phyloP scores from a whole-genome alignment of 37 sponge, comb jelly and placozoan species.

The Hexactinellida sp. region DNA sequence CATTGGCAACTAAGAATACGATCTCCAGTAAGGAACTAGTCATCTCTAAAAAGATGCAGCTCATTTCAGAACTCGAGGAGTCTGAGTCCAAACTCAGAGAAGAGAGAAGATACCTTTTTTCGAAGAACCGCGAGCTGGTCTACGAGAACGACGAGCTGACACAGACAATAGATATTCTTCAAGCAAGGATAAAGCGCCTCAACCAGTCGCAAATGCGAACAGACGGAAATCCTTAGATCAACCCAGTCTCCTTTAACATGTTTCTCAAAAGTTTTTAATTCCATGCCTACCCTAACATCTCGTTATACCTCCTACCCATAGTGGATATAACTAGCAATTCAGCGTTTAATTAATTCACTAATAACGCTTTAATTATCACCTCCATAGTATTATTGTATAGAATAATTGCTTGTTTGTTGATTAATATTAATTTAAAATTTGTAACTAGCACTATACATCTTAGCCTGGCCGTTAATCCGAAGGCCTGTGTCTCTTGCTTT shows the following conservation, averaged over 20 bases:
- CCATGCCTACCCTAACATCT: background rate
- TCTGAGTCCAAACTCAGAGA: conserved; percentile 13
- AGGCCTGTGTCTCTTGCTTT: too few species aligned
- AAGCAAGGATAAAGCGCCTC: background rate
- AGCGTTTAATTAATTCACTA: background rate
- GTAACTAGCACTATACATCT: too few species aligned
- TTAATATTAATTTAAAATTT: too few species aligned
- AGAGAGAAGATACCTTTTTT: background rate
- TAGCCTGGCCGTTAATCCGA: too few species aligned
- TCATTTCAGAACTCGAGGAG: background rate
- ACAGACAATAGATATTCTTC: conserved; percentile 15
- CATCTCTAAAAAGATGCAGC: conserved; percentile 15
- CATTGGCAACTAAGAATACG: background rate
- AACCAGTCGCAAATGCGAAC: background rate
- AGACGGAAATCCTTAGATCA: background rate
- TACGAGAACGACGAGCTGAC: background rate
- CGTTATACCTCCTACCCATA: background rate
- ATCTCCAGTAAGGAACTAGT: background rate
- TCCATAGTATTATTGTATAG: background rate
- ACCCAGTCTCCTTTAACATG: background rate
- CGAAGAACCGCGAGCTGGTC: background rate
- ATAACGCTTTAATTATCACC: background rate
- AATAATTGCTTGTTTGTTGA: background rate
- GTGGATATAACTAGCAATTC: background rate
- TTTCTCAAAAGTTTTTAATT: background rate